Conservation (phyloP, 2,113 vertebrate species). For the Sinocyclocheilus grahami region DNA sequence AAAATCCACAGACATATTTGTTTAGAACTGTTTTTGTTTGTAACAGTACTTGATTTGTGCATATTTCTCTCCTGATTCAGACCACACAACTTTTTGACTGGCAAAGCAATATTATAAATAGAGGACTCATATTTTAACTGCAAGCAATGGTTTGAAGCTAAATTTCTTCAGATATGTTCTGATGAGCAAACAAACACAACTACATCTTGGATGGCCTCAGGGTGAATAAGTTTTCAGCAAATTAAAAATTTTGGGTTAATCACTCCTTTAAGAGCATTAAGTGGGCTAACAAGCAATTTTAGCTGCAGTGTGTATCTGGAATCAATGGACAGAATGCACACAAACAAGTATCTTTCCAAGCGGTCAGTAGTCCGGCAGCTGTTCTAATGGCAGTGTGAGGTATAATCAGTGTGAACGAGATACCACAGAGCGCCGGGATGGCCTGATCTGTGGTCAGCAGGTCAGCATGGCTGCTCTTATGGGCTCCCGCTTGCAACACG, state of each 20-base stretch:
- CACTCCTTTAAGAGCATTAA: neutral
- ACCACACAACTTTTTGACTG: no score
- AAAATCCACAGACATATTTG: no score
- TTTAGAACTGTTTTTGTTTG: no score
- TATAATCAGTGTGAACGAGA: slow-evolving; percentile 37
- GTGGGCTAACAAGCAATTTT: neutral
- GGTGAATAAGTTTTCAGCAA: neutral
- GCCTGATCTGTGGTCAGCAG: neutral
- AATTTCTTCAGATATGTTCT: neutral
- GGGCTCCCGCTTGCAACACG: slow-evolving; percentile 15
- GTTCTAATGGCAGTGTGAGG: slow-evolving; percentile 12
- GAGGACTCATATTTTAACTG: no score
- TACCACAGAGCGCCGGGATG: neutral
- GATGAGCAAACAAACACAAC: no score
- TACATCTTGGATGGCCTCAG: neutral
- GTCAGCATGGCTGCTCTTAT: slow-evolving; percentile 3
- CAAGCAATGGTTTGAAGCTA: no score
- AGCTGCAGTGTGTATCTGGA: neutral
- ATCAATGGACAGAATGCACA: slow-evolving; percentile 5
- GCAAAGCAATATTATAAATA: no score
- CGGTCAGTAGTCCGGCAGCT: slow-evolving; percentile 1
- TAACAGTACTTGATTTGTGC: no score
- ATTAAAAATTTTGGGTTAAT: no score
- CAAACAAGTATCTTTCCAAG: slow-evolving; percentile 21
- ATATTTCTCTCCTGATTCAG: no score